Evolutionary conservation across 2,888 invertebrate genomes (phyloP), one percentile per base, ranked within the genome.

Genomic region (Aproaerema taeniolella): DNA sequence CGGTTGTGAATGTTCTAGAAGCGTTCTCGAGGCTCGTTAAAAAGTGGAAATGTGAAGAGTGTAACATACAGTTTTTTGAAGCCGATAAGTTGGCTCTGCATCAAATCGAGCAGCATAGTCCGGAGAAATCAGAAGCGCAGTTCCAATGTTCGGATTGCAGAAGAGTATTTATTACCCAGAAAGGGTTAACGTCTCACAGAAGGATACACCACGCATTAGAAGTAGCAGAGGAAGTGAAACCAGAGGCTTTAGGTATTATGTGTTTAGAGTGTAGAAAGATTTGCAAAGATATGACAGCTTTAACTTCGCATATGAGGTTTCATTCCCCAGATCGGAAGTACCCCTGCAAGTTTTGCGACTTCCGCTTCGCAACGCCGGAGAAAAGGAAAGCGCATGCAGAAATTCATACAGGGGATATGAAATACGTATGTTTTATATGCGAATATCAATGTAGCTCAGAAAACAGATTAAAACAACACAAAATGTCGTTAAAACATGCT

Each of bases 21-120:
- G 83, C 85, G 0, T 83, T 83, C 40, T 79, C 81, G 0, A 76
- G 72, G 45, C 46, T 86, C 24, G 74, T 81, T 0, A 70, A 78
- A 47, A 81, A 81, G n/a, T 86, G 86, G 86, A 86, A 83, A 47
- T 86, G 86, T 34, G 80, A 82, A n/a, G 81, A 79, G 31, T 86
- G 86, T 32, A 73, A 73, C 1, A 37, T 76, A 7, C 85, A 86
- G 41, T 85, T 85, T 34, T 73, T 80, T 10, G 78, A 82, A 46
- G 78, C 82, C 0, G 83, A 85, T 31, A 82, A 83, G 45, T 52
- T 86, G 7, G 85, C 83, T 0, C 47, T 76, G 43, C 85, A 85
- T 46, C 78, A 83, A 43, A 61, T 80, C 1, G 79, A 83, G 36
- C 61, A 67, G 31, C 85, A 86, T 34, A 70, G 70, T 33, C 76